Evolutionary conservation across 2,888 invertebrate genomes (phyloP).

Genomic region (Cacoxenus indagator): DNA sequence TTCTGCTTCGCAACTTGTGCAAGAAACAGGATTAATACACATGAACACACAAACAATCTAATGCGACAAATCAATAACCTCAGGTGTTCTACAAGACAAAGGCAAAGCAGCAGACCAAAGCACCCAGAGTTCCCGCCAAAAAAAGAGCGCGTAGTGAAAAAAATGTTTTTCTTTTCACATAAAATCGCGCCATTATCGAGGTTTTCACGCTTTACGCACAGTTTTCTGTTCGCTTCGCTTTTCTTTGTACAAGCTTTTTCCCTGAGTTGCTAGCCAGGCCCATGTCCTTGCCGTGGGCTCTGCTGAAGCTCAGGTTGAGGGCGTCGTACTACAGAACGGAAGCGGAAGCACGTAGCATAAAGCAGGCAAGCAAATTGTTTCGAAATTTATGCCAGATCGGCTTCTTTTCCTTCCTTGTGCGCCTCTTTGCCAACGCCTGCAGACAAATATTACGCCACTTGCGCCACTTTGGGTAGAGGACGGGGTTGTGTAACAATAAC

Average conservation of each 20-base stretch:
- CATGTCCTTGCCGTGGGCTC: neutral
- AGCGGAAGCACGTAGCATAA: neutral
- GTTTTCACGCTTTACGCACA: constrained; percentile 16
- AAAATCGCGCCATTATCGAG: constrained; percentile 56
- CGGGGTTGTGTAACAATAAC: neutral
- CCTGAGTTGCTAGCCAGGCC: neutral
- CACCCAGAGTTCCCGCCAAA: neutral
- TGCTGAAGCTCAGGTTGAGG: neutral
- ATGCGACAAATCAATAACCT: constrained; percentile 58
- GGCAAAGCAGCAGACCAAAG: neutral
- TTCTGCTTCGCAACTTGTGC: too few species aligned
- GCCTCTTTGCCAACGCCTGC: constrained; percentile 10
- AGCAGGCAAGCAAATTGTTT: constrained; percentile 24
- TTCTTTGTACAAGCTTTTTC: neutral
- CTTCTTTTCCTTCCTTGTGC: neutral
- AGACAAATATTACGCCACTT: constrained; percentile 59
- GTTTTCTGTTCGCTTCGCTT: neutral
- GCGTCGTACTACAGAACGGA: neutral
- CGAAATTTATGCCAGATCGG: constrained; percentile 23
- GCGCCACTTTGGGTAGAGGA: neutral
- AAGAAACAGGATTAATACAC: neutral
- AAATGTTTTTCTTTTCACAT: constrained; percentile 62
- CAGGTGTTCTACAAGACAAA: constrained; percentile 9
- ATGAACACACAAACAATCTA: constrained; percentile 16
- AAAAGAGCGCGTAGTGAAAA: neutral